phyloP scores from a whole-genome alignment of 2,888 invertebrate genomes.

The Macrosiphum euphorbiae region DNA sequence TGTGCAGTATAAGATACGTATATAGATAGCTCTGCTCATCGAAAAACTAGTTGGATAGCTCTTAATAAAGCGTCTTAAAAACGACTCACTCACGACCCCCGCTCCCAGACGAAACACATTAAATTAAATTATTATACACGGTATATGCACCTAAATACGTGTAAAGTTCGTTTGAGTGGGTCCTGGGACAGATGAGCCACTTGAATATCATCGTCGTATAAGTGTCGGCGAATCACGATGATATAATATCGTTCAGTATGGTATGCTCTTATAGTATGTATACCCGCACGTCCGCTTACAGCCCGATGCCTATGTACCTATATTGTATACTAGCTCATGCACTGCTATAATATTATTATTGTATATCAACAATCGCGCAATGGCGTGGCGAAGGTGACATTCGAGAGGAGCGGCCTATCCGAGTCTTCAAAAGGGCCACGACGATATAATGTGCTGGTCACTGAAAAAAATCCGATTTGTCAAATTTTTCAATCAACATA shows the following conservation, averaged over 20 bases:
- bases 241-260: not conserved
- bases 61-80: conserved; percentile 15
- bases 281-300: not conserved
- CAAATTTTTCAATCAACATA: not conserved
- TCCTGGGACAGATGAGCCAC: conserved; percentile 12
- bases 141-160: not conserved
- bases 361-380: not conserved
- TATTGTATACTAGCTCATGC: not conserved
- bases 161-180: conserved; percentile 35
- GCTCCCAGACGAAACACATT: conserved; percentile 1
- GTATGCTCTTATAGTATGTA: not conserved
- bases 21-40: not conserved
- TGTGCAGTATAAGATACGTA: not conserved
- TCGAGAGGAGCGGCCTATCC: not conserved
- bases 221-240: not conserved
- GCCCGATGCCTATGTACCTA: not conserved
- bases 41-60: not conserved
- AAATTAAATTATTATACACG: conserved; percentile 15
- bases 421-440: not conserved
- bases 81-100: not conserved
- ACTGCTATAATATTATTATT: not conserved
- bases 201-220: conserved; percentile 17
- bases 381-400: not conserved
- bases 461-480: not conserved
- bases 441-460: not conserved